Evolutionary conservation across 2,888 invertebrate species (phyloP), one percentile per base, ranked within the genome.

Genomic region (Laothoe populi): DNA sequence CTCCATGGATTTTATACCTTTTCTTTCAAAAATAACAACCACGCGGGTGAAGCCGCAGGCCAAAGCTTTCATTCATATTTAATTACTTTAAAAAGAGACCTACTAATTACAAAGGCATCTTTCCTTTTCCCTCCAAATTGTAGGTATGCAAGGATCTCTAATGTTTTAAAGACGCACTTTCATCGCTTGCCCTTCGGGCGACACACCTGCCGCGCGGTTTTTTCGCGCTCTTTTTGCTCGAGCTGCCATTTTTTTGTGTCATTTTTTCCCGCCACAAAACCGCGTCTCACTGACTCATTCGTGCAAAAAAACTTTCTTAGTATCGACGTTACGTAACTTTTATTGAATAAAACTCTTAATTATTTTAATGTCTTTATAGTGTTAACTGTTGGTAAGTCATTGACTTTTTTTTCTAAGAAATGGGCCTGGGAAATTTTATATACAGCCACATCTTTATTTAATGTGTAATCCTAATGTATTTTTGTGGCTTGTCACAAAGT

Each of bases 181-280:
- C 71, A 64, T 67, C 66, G 69, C 61, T 45, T 66, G 53, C 11
- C 53, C 71, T 70, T 71, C 68, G 59, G 48, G 13, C 63, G 49
- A 60, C 63, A 53, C 53, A 71, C 69, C 68, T 68, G 70, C 62
- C 61, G 11, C 31, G 48, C 31, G 21, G 58, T 66, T 69, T 70
- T 68, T 72, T 65, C 58, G 59, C 66, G 63, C 62, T 63, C 60
- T 70, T 69, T 70, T 69, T 70, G 62, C 45, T 57, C 57, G 48
- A 19, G 31, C 59, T 23, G 62, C 58, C 64, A 62, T 65, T 16
- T 64, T 62, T 66, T 65, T 64, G 63, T 67, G 63, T 62, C 57
- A 31, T 57, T 64, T 63, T 66, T 65, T 57, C 44, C 24, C 19
- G 59, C 38, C 21, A 35, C 53, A 19, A 35, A 48, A 10, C 38